phyloP scores from a whole-genome alignment of 2,113 vertebrate genomes.

The Oxyura jamaicensis region DNA sequence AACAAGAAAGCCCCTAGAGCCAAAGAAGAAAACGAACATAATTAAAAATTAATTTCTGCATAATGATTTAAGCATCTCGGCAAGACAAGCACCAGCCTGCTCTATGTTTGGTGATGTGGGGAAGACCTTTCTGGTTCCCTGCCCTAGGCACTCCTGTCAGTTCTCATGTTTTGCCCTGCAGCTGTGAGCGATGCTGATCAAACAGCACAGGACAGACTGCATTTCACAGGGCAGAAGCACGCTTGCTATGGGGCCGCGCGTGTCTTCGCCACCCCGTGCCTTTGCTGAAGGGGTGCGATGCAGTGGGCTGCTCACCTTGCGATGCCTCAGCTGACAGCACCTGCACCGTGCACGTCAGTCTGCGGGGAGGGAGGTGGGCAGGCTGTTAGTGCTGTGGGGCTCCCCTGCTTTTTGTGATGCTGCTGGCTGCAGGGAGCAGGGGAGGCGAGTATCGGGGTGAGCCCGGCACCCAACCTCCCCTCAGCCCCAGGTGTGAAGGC shows the following conservation, averaged over 20 bases:
- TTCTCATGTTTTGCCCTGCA: slow-evolving; percentile 49
- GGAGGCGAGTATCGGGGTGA: not conserved
- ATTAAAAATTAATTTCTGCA: slow-evolving; percentile 38
- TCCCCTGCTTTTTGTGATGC: not conserved
- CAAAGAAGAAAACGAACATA: not conserved
- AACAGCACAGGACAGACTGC: slow-evolving; percentile 38
- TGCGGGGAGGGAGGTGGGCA: fast-evolving
- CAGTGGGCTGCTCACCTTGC: not conserved
- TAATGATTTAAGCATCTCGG: slow-evolving; percentile 8
- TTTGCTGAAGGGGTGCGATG: not conserved
- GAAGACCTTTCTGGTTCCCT: slow-evolving; percentile 57
- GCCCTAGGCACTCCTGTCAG: slow-evolving; percentile 42
- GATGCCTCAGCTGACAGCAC: not conserved
- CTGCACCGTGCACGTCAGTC: not conserved
- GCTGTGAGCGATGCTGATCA: slow-evolving; percentile 21
- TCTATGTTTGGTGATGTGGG: not conserved
- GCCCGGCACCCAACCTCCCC: not conserved
- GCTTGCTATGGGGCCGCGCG: not conserved
- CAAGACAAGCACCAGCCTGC: slow-evolving; percentile 15
- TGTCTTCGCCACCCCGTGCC: not conserved
- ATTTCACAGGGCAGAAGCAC: slow-evolving; percentile 20
- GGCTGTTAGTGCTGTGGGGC: not conserved
- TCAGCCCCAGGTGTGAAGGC: not conserved
- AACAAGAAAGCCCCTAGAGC: slow-evolving; percentile 1
- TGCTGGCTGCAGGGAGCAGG: not conserved